These are phyloP conservation scores for Equus quagga DNA, from an alignment of 2,113 vertebrate genomes.

Conservation along the genomic window DNA sequence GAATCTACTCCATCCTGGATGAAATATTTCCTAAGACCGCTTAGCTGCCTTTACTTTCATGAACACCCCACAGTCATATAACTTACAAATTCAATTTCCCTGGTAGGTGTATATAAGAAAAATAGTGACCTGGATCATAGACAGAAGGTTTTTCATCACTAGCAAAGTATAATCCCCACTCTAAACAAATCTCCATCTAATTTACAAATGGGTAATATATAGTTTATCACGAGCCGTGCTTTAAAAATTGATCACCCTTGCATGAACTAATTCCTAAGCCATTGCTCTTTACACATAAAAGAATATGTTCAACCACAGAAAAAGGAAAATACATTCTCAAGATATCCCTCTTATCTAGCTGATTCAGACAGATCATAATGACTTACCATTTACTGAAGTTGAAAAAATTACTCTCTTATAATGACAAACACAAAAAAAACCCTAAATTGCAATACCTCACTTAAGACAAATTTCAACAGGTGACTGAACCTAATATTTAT, in stretches of 20 bases:
- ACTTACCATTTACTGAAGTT: conserved; percentile 5
- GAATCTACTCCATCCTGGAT: neutral
- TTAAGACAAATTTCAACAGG: conserved; percentile 49
- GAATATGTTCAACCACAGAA: neutral
- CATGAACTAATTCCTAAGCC: neutral
- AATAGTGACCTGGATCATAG: neutral
- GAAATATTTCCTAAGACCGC: neutral
- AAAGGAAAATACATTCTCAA: neutral
- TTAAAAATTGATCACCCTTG: conserved; percentile 15
- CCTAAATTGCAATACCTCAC: conserved; percentile 1
- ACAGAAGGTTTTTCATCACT: neutral
- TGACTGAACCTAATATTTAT: conserved; percentile 19
- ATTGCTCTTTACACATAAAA: neutral
- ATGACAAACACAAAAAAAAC: conserved; percentile 1
- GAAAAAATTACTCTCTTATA: neutral
- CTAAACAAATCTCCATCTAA: neutral
- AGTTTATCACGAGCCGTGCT: neutral
- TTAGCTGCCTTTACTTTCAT: neutral
- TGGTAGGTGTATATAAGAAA: neutral
- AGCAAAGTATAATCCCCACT: neutral
- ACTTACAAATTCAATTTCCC: neutral
- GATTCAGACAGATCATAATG: neutral
- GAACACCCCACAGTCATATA: neutral
- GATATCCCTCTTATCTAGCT: neutral
- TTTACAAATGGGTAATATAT: neutral